Conservation (phyloP, 2,113 vertebrate genomes). For the Macquaria australasica region DNA sequence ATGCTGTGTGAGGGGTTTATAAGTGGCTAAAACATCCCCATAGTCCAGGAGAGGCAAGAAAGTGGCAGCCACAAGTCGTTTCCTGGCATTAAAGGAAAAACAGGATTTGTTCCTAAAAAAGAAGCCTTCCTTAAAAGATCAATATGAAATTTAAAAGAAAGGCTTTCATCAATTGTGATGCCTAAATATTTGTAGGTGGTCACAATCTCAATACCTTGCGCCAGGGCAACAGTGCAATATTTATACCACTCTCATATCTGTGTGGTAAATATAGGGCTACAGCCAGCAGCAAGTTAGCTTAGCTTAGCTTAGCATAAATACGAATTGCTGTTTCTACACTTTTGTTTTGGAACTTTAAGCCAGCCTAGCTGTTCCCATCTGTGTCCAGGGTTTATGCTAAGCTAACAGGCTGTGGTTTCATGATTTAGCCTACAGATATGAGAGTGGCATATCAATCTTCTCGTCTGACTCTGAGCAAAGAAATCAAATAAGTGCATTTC, state of each 20-base stretch:
- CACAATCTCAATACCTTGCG: too few relatives aligned
- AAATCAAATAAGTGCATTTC: neutral
- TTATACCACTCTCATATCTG: neutral
- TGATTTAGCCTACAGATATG: neutral
- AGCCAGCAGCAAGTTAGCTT: neutral
- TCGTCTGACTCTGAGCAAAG: neutral
- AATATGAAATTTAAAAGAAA: too few relatives aligned
- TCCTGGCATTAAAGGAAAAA: too few relatives aligned
- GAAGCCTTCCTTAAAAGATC: too few relatives aligned
- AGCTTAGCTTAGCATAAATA: slow-evolving; percentile 6
- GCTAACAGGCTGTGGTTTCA: neutral
- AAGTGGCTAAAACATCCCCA: too few relatives aligned
- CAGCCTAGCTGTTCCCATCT: neutral
- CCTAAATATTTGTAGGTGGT: too few relatives aligned
- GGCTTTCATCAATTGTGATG: too few relatives aligned
- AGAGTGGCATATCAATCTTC: neutral
- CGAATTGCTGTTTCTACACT: neutral
- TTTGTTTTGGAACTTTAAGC: too few relatives aligned
- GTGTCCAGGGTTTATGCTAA: neutral
- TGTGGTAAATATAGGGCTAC: neutral
- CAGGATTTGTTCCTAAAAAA: too few relatives aligned
- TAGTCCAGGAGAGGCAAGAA: too few relatives aligned
- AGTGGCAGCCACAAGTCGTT: too few relatives aligned
- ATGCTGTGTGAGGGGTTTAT: too few relatives aligned
- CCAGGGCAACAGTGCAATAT: neutral